These are phyloP conservation scores for Dolichopus griseipennis DNA, from an alignment of 2,888 invertebrate species.

Conservation along the genomic window DNA sequence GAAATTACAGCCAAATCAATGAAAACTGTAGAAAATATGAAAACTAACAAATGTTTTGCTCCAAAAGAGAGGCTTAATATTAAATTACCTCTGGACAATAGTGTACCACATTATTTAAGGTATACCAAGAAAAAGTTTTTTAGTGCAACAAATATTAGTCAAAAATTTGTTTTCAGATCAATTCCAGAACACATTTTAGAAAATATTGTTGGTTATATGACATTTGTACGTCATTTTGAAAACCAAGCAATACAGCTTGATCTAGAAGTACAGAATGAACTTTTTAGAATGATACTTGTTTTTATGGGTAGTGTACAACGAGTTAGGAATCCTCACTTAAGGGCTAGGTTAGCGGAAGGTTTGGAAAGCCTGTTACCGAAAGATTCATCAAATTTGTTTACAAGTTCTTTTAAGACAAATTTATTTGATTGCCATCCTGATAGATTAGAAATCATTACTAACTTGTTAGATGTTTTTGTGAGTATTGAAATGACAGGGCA, in stretches of 20 bases:
- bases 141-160: neutral
- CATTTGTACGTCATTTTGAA: constrained; percentile 60
- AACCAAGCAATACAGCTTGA: constrained; percentile 57
- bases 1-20: constrained; percentile 61
- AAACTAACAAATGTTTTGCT: constrained; percentile 47
- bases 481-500: constrained; percentile 96
- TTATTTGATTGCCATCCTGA: constrained; percentile 71
- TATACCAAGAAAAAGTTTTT: too few species aligned
- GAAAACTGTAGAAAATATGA: constrained; percentile 32
- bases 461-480: constrained; percentile 86
- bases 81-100: constrained; percentile 55
- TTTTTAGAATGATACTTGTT: constrained; percentile 69
- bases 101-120: constrained; percentile 61
- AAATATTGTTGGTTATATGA: constrained; percentile 73
- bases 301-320: constrained; percentile 79
- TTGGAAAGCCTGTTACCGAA: constrained; percentile 78
- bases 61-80: constrained; percentile 50
- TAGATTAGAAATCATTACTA: constrained; percentile 63
- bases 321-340: constrained; percentile 83
- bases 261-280: constrained; percentile 54
- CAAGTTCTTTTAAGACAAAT: constrained; percentile 53
- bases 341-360: constrained; percentile 83
- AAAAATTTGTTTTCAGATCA: constrained; percentile 48
- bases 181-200: constrained; percentile 86
- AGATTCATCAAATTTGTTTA: constrained; percentile 36